These are phyloP conservation scores for Apamea anceps DNA, from an alignment of 2,888 invertebrate genomes.

Conservation along the genomic window DNA sequence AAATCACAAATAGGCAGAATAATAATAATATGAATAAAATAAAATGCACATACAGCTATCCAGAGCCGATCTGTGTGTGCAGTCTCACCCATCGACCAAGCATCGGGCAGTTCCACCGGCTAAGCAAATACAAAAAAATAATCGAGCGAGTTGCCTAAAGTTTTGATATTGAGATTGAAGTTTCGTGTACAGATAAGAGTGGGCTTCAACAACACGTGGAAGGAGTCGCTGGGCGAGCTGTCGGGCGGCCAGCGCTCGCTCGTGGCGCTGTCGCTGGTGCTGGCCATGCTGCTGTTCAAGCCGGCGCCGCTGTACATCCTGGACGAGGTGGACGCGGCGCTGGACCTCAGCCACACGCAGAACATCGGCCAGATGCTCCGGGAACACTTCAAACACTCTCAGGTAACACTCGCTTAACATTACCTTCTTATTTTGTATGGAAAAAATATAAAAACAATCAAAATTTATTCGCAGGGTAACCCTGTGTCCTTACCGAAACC, in stretches of 20 bases:
- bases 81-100: too few relatives aligned
- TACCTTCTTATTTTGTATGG: not conserved
- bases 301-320: slow-evolving; percentile 99
- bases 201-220: slow-evolving; percentile 98
- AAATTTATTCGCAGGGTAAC: not conserved
- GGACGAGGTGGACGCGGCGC: slow-evolving; percentile 99
- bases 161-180: not conserved
- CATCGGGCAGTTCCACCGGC: too few relatives aligned
- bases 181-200: slow-evolving; percentile 88
- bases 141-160: not conserved
- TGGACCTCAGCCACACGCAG: slow-evolving; percentile 99
- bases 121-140: not conserved
- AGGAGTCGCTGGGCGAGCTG: slow-evolving; percentile 98
- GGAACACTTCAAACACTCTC: slow-evolving; percentile 77
- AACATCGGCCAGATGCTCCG: slow-evolving; percentile 99
- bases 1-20: too few relatives aligned
- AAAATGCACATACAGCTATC: too few relatives aligned
- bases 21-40: too few relatives aligned
- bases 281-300: slow-evolving; percentile 98
- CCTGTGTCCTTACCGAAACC: not conserved
- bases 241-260: slow-evolving; percentile 99
- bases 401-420: slow-evolving; percentile 52
- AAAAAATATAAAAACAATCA: too few relatives aligned
- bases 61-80: too few relatives aligned
- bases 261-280: slow-evolving; percentile 98